Evolutionary conservation across 2,113 vertebrate genomes (phyloP).

Genomic region (Sebastes schlegelii): DNA sequence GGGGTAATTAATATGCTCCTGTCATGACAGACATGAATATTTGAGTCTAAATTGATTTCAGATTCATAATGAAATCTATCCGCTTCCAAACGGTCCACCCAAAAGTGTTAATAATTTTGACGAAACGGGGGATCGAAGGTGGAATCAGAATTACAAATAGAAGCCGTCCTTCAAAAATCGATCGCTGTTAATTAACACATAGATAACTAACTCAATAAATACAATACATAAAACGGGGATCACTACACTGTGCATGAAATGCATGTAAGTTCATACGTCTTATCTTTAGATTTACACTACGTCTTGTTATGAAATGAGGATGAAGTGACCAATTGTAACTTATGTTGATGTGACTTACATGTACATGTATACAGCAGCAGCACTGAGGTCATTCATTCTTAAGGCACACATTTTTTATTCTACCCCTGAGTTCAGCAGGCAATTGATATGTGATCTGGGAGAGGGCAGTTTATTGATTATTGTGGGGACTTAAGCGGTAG

Average conservation of each 20-base stretch:
- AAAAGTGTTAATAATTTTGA: constrained; percentile 23
- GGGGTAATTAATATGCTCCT: constrained; percentile 90
- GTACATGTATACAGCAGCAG: constrained; percentile 3
- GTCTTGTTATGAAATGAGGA: constrained; percentile 17
- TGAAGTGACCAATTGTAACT: constrained; percentile 3
- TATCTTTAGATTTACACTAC: background rate
- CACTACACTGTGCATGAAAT: background rate
- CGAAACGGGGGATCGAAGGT: background rate
- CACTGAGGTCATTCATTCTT: constrained; percentile 57
- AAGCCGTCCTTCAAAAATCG: background rate
- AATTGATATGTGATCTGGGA: constrained; percentile 76
- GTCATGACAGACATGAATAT: constrained; percentile 90
- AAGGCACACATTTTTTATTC: constrained; percentile 50
- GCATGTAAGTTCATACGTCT: background rate
- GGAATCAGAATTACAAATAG: constrained; percentile 18
- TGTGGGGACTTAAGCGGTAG: constrained; percentile 68
- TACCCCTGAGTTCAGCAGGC: constrained; percentile 65
- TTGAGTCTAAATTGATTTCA: constrained; percentile 93
- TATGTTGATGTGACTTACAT: constrained; percentile 29
- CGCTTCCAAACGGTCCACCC: constrained; percentile 83
- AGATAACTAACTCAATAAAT: background rate
- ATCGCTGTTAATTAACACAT: background rate
- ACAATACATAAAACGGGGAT: background rate
- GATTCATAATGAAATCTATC: constrained; percentile 91
- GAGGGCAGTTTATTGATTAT: constrained; percentile 78